phyloP scores from a whole-genome alignment of 92 coral and sea anemone genomes.

The Meandrina meandrites region DNA sequence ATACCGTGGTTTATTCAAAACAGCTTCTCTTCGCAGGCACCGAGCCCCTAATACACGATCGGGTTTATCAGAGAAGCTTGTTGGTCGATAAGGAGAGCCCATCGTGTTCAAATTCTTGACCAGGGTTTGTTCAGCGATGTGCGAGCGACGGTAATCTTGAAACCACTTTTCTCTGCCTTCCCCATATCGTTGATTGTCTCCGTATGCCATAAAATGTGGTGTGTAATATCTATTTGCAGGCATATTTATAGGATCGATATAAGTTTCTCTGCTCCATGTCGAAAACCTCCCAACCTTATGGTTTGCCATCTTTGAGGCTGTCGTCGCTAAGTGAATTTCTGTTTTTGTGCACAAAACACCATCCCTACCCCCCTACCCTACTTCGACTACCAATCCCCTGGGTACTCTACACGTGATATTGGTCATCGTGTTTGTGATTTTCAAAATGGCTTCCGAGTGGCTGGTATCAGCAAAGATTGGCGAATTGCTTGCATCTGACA shows the following conservation, averaged over 20 bases:
- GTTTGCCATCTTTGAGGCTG: conserved; percentile 76
- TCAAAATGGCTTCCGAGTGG: conserved; percentile 31
- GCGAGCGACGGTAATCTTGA: conserved; percentile 90
- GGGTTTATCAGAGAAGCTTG: conserved; percentile 89
- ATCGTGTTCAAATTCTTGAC: conserved; percentile 73
- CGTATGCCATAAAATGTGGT: conserved; percentile 69
- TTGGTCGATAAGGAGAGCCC: conserved; percentile 90
- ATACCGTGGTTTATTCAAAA: conserved; percentile 73
- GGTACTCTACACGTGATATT: not conserved
- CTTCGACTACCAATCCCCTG: too few relatives aligned
- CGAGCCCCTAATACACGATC: conserved; percentile 89
- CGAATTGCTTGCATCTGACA: conserved; percentile 48
- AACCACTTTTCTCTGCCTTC: conserved; percentile 93
- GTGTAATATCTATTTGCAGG: conserved; percentile 81
- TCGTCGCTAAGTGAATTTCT: conserved; percentile 6
- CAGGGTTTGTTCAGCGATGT: conserved; percentile 72
- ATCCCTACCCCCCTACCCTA: not conserved
- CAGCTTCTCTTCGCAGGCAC: conserved; percentile 74
- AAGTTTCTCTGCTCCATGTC: conserved; percentile 86
- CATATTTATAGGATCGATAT: conserved; percentile 74
- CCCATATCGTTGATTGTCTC: conserved; percentile 65
- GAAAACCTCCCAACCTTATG: conserved; percentile 66
- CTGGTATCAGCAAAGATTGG: conserved; percentile 39
- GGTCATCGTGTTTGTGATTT: too few relatives aligned
- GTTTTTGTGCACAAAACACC: not conserved